A percentile compares a stretch with the other conserved stretches of the same genome.
phyloP scores from a whole-genome alignment of 2,888 invertebrate genomes.

The Idaea aversata region DNA sequence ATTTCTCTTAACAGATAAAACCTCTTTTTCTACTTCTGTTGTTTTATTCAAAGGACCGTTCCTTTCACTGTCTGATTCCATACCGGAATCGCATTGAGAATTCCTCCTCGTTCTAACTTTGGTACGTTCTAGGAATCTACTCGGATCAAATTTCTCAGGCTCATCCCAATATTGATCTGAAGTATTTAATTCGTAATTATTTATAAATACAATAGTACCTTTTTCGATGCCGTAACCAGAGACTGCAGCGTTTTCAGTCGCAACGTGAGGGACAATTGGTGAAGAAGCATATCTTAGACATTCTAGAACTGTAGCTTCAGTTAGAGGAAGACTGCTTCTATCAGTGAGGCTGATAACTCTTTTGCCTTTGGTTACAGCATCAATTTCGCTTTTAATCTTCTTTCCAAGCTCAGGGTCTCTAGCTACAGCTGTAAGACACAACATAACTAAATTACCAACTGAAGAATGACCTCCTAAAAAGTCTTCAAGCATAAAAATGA shows the following conservation, averaged over 20 bases:
- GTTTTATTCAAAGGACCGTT: constrained; percentile 41
- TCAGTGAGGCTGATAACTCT: constrained; percentile 83
- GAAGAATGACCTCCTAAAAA: constrained; percentile 94
- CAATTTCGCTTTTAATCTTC: constrained; percentile 85
- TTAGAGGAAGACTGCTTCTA: constrained; percentile 85
- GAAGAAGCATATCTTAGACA: constrained; percentile 89
- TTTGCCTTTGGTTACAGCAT: constrained; percentile 77
- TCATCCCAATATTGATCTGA: constrained; percentile 86
- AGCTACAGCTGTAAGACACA: constrained; percentile 85
- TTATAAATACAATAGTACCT: constrained; percentile 90
- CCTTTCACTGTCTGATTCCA: constrained; percentile 75
- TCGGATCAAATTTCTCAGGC: constrained; percentile 86
- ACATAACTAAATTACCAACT: constrained; percentile 90
- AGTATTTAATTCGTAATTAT: constrained; percentile 90
- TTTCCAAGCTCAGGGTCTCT: constrained; percentile 83
- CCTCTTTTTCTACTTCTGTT: constrained; percentile 56
- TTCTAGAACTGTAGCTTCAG: constrained; percentile 90
- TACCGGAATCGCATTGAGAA: constrained; percentile 78
- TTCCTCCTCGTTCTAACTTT: constrained; percentile 58
- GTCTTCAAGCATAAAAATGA: constrained; percentile 91
- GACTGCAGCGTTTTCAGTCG: constrained; percentile 87
- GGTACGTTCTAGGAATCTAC: constrained; percentile 83
- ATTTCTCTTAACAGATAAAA: constrained; percentile 71
- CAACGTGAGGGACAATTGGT: constrained; percentile 94
- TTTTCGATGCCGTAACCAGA: constrained; percentile 86